Percentiles rank a stretch among this genome's conserved stretches.
phyloP scores from a whole-genome alignment of 2,797 vertebrate genomes.

The Melanotaenia nigrans region DNA sequence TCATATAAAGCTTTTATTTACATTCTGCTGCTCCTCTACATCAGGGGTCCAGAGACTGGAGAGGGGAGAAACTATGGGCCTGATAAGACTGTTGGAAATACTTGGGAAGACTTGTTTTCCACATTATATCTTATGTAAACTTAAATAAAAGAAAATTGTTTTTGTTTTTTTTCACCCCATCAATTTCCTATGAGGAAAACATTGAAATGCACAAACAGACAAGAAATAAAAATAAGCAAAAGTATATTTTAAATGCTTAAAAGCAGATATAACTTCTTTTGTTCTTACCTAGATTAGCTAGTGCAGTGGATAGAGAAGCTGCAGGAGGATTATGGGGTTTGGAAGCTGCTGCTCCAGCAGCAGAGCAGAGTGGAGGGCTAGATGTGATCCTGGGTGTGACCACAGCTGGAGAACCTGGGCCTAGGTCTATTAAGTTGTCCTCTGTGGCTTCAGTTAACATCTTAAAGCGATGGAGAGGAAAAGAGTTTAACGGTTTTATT shows the following conservation, averaged over 20 bases:
- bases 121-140: no score
- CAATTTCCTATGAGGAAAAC: no score
- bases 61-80: background rate
- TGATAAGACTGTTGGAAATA: background rate
- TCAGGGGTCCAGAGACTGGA: background rate
- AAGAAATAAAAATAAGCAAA: no score
- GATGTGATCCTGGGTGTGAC: conserved; percentile 88
- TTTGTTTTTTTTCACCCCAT: no score
- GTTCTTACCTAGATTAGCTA: conserved; percentile 89
- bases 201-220: no score
- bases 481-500: background rate
- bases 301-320: conserved; percentile 86
- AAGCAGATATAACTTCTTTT: background rate
- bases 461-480: conserved; percentile 66
- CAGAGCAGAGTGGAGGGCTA: conserved; percentile 55
- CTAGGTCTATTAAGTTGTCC: conserved; percentile 97
- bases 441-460: conserved; percentile 91
- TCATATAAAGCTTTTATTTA: background rate
- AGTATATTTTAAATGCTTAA: no score
- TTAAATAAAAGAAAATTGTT: no score
- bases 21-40: background rate
- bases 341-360: conserved; percentile 61
- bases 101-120: no score
- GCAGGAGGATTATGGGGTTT: conserved; percentile 43
- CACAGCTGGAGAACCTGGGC: conserved; percentile 95